Evolutionary conservation across 2,888 invertebrate genomes (phyloP), one percentile per base, ranked within the genome.

Genomic region (Pollenia amentaria): DNA sequence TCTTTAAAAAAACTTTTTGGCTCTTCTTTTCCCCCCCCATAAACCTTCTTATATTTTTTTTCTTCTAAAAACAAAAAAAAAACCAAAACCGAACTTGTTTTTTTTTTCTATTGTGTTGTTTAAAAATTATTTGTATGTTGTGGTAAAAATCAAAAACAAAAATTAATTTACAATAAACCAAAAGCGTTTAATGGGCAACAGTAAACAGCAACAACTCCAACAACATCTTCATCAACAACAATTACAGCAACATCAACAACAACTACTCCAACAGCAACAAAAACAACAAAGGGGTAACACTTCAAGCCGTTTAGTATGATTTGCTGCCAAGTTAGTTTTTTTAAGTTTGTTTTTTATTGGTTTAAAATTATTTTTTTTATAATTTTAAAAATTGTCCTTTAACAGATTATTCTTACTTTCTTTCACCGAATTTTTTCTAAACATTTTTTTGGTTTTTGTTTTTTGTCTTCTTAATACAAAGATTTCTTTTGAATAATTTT

Each of bases 251-350:
- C 86, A 88, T 84, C 88, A 88, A 78, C 87, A 85, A 81, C 87
- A 87, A 77, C 87, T 84, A 75, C 84, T 84, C 57, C 89, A 84
- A 84, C 65, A 89, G 57, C 91, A 90, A 70, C 90, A 90, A 78
- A 90, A 90, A 87, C 90, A 90, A 89, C 91, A 90, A 90, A 91
- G 91, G 89, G 91, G 92, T 92, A 92, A 92, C 91, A 91, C 90
- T 89, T 90, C 90, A 90, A 92, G 91, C 91, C 91, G 91, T 92
- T 92, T 92, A 90, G 91, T 91, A 91, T 92, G 90, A 92, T 92
- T 92, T 92, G 92, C 91, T 88, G 91, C 90, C 90, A 91, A 91
- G 92, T 92, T 92, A 92, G 92, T 92, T 92, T 87, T 87, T 84
- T 84, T 11, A 46, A 3, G 64, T 72, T 83, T n/a, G 3, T 51